Evolutionary conservation across 1,140 invertebrate genomes (phyloP).

Genomic region (Sogatella furcifera): DNA sequence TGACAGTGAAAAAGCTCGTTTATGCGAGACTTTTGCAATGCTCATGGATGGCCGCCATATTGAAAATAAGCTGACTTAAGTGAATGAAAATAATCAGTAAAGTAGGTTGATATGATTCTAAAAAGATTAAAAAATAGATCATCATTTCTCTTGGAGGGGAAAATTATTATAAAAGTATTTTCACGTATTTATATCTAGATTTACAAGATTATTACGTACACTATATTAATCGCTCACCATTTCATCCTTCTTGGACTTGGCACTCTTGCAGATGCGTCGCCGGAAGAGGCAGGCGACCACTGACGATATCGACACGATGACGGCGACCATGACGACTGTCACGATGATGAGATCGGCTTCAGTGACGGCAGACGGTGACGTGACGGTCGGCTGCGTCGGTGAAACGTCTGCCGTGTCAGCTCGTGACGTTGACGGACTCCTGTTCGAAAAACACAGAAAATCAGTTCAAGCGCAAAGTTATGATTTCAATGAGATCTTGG

Average conservation of each 20-base stretch:
- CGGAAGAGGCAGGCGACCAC: conserved; percentile 42
- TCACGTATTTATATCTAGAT: no score
- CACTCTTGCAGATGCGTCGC: conserved; percentile 39
- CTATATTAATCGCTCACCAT: conserved; percentile 34
- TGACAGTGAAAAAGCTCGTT: no score
- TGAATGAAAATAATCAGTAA: no score
- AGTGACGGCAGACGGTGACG: conserved; percentile 25
- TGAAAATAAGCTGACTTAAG: no score
- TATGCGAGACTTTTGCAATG: no score
- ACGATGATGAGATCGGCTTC: conserved; percentile 44
- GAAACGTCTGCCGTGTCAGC: conserved; percentile 6
- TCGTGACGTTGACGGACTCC: conserved; percentile 3
- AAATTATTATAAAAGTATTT: no score
- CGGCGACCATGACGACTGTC: conserved; percentile 44
- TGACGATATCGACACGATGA: conserved; percentile 30
- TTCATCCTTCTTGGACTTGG: conserved; percentile 41
- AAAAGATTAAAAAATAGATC: no score
- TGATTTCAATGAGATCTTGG: no score
- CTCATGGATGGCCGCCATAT: no score
- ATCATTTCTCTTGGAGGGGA: no score
- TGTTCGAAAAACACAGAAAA: background rate
- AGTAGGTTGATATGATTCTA: no score
- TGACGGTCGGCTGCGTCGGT: conserved; percentile 8
- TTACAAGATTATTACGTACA: background rate
- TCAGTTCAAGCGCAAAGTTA: no score